These are phyloP conservation scores for Diceros bicornis DNA, from an alignment of 2,797 vertebrate species.

Conservation along the genomic window DNA sequence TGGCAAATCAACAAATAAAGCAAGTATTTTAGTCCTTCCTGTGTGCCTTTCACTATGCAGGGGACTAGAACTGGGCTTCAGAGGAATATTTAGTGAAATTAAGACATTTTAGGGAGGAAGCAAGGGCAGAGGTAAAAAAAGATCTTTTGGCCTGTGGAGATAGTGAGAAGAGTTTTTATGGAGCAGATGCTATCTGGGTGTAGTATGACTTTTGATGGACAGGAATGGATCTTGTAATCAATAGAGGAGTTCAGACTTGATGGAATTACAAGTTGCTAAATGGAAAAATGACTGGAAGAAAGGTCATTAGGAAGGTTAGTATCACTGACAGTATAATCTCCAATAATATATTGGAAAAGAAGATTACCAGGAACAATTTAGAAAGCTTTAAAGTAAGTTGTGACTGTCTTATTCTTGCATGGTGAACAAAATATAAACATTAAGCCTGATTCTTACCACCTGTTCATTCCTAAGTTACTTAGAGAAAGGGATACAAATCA, in stretches of 20 bases:
- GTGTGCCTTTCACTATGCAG: not conserved
- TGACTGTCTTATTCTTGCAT: not conserved
- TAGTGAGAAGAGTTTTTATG: slow-evolving; percentile 1
- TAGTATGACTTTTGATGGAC: not conserved
- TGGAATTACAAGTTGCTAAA: not conserved
- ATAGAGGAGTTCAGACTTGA: not conserved
- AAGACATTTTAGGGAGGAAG: not conserved
- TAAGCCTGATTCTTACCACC: not conserved
- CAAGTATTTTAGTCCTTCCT: not conserved
- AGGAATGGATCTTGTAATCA: slow-evolving; percentile 23
- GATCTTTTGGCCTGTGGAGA: not conserved
- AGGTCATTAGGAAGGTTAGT: not conserved
- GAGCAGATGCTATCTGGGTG: not conserved
- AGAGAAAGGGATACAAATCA: not conserved
- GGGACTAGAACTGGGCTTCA: not conserved
- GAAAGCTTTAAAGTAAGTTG: slow-evolving; percentile 20
- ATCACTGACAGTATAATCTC: not conserved
- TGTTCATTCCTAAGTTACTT: not conserved
- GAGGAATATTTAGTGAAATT: not conserved
- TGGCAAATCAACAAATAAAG: slow-evolving; percentile 48
- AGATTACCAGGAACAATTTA: slow-evolving; percentile 15
- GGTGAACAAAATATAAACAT: not conserved
- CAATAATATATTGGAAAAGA: not conserved
- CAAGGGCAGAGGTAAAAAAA: not conserved
- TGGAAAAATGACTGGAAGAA: slow-evolving; percentile 6